phyloP scores from a whole-genome alignment of 2,113 vertebrate species.

The Epinephelus fuscoguttatus region DNA sequence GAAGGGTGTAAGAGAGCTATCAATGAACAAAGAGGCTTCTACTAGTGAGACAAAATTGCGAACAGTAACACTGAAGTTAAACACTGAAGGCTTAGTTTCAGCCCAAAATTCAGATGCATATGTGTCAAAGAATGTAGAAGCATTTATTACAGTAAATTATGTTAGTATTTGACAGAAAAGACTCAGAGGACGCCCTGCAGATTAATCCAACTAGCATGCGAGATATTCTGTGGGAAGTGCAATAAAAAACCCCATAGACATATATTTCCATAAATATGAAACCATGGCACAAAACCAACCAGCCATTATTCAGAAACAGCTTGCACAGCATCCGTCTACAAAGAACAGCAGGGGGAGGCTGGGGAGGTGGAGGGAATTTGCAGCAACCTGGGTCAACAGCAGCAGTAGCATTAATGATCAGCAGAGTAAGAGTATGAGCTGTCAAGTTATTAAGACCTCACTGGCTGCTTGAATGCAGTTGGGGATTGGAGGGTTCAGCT shows the following conservation, averaged over 20 bases:
- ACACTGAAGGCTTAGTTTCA: neutral
- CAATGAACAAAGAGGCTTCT: neutral
- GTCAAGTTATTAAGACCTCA: constrained; percentile 38
- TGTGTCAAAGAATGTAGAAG: neutral
- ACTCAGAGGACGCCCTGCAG: neutral
- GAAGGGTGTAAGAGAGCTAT: neutral
- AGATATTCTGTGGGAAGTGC: constrained; percentile 15
- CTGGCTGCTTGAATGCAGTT: constrained; percentile 4
- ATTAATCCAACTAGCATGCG: neutral
- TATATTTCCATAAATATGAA: constrained; percentile 50
- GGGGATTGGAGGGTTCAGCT: constrained; percentile 13
- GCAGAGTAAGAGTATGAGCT: constrained; percentile 17
- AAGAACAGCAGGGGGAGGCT: constrained; percentile 22
- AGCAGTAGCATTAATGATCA: constrained; percentile 34
- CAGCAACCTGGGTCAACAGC: constrained; percentile 34
- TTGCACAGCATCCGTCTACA: constrained; percentile 39
- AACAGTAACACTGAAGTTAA: neutral
- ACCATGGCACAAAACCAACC: constrained; percentile 25
- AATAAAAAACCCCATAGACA: constrained; percentile 25
- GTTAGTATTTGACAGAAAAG: neutral
- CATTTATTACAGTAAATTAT: constrained; percentile 5
- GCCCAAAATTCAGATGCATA: neutral
- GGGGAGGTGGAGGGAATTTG: constrained; percentile 11
- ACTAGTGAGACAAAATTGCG: neutral
- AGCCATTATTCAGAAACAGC: constrained; percentile 44